Conservation (phyloP, 2,113 vertebrate genomes). For the Brachirus orientalis region DNA sequence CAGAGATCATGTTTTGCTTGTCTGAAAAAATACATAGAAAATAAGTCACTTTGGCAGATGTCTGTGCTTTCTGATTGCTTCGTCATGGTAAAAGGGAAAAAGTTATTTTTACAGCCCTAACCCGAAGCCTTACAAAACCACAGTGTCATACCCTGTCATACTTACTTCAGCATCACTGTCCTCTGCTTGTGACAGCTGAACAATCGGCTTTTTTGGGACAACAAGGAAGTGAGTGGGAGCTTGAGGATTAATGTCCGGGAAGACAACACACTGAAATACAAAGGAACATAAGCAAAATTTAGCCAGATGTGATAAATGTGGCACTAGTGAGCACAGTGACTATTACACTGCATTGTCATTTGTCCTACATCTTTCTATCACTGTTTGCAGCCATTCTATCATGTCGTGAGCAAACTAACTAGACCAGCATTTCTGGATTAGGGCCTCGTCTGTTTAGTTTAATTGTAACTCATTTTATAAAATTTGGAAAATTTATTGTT, state of each 20-base stretch:
- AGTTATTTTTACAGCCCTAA: neutral
- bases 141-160: slow-evolving; percentile 20
- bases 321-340: neutral
- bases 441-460: neutral
- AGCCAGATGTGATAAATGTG: neutral
- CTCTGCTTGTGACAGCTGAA: slow-evolving; percentile 88
- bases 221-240: slow-evolving; percentile 96
- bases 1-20: too few relatives aligned
- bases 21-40: too few relatives aligned
- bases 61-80: too few relatives aligned
- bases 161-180: slow-evolving; percentile 91
- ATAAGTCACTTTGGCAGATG: too few relatives aligned
- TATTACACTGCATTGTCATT: neutral
- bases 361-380: too few relatives aligned
- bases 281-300: neutral
- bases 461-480: too few relatives aligned
- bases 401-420: neutral
- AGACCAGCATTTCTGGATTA: too few relatives aligned
- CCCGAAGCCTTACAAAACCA: neutral
- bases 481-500: too few relatives aligned
- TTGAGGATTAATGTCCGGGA: slow-evolving; percentile 92
- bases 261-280: slow-evolving; percentile 90
- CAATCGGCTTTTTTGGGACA: slow-evolving; percentile 91
- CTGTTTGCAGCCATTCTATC: neutral
- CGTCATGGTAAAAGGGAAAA: neutral